phyloP scores from a whole-genome alignment of 1,140 invertebrate genomes.

The Papilio polytes region DNA sequence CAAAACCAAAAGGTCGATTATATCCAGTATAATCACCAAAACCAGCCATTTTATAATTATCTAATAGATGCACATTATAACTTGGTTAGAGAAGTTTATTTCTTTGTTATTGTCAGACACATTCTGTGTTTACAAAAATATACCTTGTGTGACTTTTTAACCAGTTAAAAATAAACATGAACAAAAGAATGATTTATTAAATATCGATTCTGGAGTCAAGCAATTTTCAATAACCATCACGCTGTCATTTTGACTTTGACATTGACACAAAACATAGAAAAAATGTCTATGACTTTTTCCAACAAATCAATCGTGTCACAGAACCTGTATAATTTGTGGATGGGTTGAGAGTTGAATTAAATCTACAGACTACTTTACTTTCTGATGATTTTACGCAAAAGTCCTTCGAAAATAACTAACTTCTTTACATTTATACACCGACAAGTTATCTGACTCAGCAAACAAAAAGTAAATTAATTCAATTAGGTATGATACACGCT shows the following conservation, averaged over 20 bases:
- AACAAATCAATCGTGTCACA: neutral
- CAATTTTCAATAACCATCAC: neutral
- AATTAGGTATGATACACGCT: too few species aligned
- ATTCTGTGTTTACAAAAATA: neutral
- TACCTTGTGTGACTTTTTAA: neutral
- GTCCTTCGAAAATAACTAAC: too few species aligned
- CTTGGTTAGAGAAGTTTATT: conserved; percentile 4
- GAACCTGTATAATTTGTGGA: neutral
- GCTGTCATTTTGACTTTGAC: conserved; percentile 38
- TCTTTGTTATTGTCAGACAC: neutral
- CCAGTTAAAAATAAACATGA: neutral
- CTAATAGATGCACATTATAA: conserved; percentile 43
- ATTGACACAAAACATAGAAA: neutral
- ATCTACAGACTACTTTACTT: too few species aligned
- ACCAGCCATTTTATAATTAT: conserved; percentile 72
- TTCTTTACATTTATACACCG: too few species aligned
- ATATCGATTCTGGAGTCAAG: neutral
- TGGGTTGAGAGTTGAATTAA: too few species aligned
- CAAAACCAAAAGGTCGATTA: conserved; percentile 73
- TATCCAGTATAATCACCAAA: conserved; percentile 78
- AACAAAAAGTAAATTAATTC: too few species aligned
- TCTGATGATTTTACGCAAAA: too few species aligned
- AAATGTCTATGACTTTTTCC: neutral
- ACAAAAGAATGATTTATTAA: conserved; percentile 1
- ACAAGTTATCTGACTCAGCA: too few species aligned